Percentiles rank a stretch among this genome's conserved stretches.
phyloP scores from a whole-genome alignment of 2,888 invertebrate genomes.

The Taenaris catops region DNA sequence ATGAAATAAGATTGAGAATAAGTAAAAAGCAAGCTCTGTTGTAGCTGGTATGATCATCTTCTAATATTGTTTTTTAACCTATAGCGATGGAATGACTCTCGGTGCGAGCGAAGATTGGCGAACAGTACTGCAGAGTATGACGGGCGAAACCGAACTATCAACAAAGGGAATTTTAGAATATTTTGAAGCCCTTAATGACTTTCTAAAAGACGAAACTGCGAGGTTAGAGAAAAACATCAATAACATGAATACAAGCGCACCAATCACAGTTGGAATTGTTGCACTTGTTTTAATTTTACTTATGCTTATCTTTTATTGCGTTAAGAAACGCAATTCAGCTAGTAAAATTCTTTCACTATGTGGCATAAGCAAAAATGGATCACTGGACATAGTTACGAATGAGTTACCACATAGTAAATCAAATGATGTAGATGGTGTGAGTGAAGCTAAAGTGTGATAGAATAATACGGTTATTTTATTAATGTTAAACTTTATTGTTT shows the following conservation, averaged over 20 bases:
- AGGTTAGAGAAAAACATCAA: conserved; percentile 37
- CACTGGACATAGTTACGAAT: conserved; percentile 62
- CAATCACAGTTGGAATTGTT: conserved; percentile 57
- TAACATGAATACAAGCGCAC: conserved; percentile 59
- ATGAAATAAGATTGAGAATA: too few relatives aligned
- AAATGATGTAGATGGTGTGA: conserved; percentile 50
- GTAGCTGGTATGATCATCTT: too few relatives aligned
- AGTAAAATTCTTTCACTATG: conserved; percentile 50
- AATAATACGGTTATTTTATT: background rate
- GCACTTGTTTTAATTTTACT: conserved; percentile 50
- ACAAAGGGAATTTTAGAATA: conserved; percentile 60
- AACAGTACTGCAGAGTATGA: conserved; percentile 56
- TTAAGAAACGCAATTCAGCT: conserved; percentile 52
- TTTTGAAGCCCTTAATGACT: conserved; percentile 49
- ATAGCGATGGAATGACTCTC: conserved; percentile 64
- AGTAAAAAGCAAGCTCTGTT: too few relatives aligned
- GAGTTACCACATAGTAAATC: conserved; percentile 49
- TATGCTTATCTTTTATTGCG: conserved; percentile 58
- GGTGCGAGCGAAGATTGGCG: conserved; percentile 69
- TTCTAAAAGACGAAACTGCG: conserved; percentile 46
- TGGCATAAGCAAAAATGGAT: conserved; percentile 65
- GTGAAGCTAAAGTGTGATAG: conserved; percentile 57
- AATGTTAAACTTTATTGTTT: background rate
- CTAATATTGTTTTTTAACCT: background rate
- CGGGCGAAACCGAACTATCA: conserved; percentile 60